Evolutionary conservation across 2,797 vertebrate genomes (phyloP).

Genomic region (Macropodus opercularis): DNA sequence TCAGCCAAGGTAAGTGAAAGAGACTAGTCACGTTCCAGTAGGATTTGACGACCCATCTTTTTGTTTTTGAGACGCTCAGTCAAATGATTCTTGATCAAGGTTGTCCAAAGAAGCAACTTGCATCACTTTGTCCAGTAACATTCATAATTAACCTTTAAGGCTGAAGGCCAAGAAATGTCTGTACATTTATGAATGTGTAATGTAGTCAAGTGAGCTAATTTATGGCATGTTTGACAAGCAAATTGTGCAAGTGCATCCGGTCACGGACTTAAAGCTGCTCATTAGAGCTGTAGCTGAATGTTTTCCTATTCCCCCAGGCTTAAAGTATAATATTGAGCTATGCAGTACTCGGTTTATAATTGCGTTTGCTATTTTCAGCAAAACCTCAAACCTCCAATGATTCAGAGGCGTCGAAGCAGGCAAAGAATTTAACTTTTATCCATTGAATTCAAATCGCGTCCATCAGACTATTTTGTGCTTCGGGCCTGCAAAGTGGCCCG

Average conservation of each 20-base stretch:
- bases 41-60: no score
- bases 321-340: not conserved
- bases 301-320: not conserved
- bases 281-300: conserved; percentile 9
- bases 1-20: no score
- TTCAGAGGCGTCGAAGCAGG: not conserved
- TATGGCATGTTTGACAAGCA: not conserved
- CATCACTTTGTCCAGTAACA: no score
- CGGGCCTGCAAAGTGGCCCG: not conserved
- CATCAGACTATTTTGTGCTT: not conserved
- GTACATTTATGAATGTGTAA: not conserved
- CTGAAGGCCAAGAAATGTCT: not conserved
- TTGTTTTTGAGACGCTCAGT: not conserved
- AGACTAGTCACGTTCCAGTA: no score
- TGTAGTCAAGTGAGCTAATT: not conserved
- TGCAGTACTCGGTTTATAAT: not conserved
- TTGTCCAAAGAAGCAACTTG: not conserved
- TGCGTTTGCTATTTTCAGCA: not conserved
- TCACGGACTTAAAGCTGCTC: conserved; percentile 12
- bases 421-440: not conserved
- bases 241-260: not conserved
- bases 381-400: not conserved
- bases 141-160: no score
- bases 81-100: not conserved
- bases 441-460: not conserved